Evolutionary conservation across 1,140 invertebrate species (phyloP).

Genomic region (Halesus radiatus): DNA sequence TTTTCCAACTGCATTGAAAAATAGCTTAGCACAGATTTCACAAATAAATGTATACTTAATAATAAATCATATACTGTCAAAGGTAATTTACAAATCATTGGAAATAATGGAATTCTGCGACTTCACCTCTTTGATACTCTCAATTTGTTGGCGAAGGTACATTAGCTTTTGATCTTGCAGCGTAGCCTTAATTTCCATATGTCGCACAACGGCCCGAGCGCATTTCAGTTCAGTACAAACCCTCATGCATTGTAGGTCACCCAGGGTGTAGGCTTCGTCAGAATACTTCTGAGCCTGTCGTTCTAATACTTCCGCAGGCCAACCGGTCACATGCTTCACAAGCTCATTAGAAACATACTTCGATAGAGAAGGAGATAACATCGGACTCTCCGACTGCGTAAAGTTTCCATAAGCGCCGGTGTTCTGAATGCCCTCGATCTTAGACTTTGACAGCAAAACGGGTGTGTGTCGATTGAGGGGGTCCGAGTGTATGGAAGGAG

Average conservation of each 20-base stretch:
- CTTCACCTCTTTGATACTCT: conserved; percentile 82
- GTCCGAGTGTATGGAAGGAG: conserved; percentile 33
- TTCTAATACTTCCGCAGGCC: conserved; percentile 86
- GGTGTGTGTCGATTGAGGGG: conserved; percentile 42
- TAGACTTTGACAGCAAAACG: conserved; percentile 47
- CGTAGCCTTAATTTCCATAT: conserved; percentile 91
- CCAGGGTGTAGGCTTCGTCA: conserved; percentile 85
- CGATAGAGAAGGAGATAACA: conserved; percentile 80
- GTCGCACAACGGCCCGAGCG: conserved; percentile 85
- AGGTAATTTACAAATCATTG: conserved; percentile 41
- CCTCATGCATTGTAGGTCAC: conserved; percentile 86
- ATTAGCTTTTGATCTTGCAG: conserved; percentile 91
- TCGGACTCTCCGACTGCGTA: conserved; percentile 45
- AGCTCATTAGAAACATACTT: conserved; percentile 88
- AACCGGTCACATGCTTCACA: conserved; percentile 84
- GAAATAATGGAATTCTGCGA: conserved; percentile 75
- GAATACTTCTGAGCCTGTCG: conserved; percentile 84
- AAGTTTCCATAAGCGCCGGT: conserved; percentile 51
- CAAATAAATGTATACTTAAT: too few relatives aligned
- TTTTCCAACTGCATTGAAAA: too few relatives aligned
- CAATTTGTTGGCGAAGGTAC: conserved; percentile 83
- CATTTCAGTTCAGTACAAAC: conserved; percentile 89
- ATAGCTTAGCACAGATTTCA: too few relatives aligned
- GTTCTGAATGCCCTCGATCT: conserved; percentile 55
- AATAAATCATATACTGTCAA: too few relatives aligned